Base-by-base conservation (phyloP, 2,113 vertebrate species). In the Myrmophylax atrothorax region DNA sequence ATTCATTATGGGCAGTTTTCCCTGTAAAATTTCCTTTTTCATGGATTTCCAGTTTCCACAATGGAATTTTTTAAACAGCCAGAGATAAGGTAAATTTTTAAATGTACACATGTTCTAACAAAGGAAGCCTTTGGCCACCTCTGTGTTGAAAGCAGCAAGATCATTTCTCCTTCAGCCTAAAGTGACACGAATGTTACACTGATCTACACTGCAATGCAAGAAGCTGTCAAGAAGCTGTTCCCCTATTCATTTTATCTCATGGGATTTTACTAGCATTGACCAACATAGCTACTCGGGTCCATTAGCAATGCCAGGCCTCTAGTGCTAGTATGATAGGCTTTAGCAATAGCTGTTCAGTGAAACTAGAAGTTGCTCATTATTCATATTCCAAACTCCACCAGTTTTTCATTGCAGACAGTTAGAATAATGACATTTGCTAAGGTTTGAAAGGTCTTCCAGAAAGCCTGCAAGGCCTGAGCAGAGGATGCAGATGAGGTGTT, bases 151-250 rank as follows among this genome's bases (percentile, higher is more conserved):
- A 84, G 47, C 25, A 77, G 31, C 1, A 6, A 38, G 25, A 14
- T 17, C 23, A 37, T 49, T 92, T 53, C 76, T 67, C 35, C 67
- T 33, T 50, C 38, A 81, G 37, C 33, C n/a, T 70, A 18, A 59
- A 46, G 42, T 5, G 9, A 31, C 33, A 20, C 0, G 5, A 23
- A 47, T 6, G 18, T 23, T 67, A 17, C 60, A 10, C 10, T 50
- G 64, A 70, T 20, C 9, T 4, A 14, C 31, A 14, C 5, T 0
- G 0, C n/a, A 84, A 7, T 3, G 8, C 55, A 84, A 50, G 42
- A 87, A 46, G 12, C 23, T 13, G 10, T 10, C 33, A 17, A 52
- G 73, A 37, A 74, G 12, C 7, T 76, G 10, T n/a, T 74, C 10
- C 33, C 87, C 69, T n/a, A 7, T 50, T 72, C 42, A 42, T 47